These are phyloP conservation scores for Caenorhabditis zanzibari DNA, from an alignment of 2,888 invertebrate species.

Conservation along the genomic window DNA sequence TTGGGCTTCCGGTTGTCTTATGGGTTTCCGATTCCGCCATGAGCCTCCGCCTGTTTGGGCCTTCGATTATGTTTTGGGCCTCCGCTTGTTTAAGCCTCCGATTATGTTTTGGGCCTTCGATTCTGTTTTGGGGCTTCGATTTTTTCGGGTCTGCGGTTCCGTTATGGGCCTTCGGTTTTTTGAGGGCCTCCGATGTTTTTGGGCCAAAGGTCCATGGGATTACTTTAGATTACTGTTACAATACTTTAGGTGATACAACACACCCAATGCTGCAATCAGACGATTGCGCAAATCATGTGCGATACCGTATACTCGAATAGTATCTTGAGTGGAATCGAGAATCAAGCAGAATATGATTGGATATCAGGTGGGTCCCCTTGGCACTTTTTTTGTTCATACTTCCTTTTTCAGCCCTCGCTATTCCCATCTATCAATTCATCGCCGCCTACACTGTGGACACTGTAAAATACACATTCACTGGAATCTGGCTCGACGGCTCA, in stretches of 20 bases:
- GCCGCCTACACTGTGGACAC: not conserved
- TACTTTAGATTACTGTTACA: too few species aligned
- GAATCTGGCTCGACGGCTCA: slow-evolving; percentile 10
- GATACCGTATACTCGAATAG: not conserved
- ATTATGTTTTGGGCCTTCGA: too few species aligned
- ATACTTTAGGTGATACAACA: slow-evolving; percentile 6
- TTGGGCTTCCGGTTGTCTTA: too few species aligned
- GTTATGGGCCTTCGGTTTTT: too few species aligned
- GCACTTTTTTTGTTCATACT: too few species aligned
- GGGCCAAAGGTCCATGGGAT: slow-evolving; percentile 10
- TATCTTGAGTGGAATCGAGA: not conserved
- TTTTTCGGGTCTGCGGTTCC: too few species aligned
- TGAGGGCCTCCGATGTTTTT: too few species aligned
- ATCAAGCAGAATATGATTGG: slow-evolving; percentile 9
- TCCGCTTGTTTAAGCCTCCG: too few species aligned
- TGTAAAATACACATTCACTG: not conserved
- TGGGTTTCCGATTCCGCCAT: too few species aligned
- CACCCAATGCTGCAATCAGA: not conserved
- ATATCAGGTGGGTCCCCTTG: not conserved
- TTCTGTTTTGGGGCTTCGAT: too few species aligned
- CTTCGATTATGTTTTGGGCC: too few species aligned
- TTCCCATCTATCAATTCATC: slow-evolving; percentile 12
- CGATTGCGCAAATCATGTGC: slow-evolving; percentile 1
- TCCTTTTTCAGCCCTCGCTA: not conserved
- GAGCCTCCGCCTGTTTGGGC: too few species aligned